Conservation (phyloP, 2,888 invertebrate species). For the Aricia artaxerxes region DNA sequence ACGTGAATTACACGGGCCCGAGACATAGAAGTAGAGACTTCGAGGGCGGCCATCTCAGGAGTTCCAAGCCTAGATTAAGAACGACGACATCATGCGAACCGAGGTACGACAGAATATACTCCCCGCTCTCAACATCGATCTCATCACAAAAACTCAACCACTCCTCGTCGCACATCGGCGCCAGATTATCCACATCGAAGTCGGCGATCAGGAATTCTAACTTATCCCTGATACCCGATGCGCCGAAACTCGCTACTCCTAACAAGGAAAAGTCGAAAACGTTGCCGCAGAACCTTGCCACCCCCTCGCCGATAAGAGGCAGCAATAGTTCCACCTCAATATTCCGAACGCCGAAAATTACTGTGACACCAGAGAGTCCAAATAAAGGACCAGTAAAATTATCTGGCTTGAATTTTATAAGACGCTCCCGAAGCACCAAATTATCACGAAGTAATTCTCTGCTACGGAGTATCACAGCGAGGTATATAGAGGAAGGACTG, state of each 20-base stretch:
- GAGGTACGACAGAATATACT: conserved; percentile 72
- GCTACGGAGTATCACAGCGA: conserved; percentile 79
- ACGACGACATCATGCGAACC: conserved; percentile 73
- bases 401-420: conserved; percentile 82
- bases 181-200: conserved; percentile 54
- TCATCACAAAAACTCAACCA: conserved; percentile 67
- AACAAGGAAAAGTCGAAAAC: conserved; percentile 82
- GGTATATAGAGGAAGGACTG: conserved; percentile 70
- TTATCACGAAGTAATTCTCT: conserved; percentile 84
- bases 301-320: conserved; percentile 70
- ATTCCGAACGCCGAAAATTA: conserved; percentile 69
- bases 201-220: conserved; percentile 69
- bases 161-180: conserved; percentile 62
- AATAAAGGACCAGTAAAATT: conserved; percentile 78
- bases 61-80: conserved; percentile 65
- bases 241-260: conserved; percentile 69
- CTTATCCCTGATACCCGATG: conserved; percentile 71
- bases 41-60: conserved; percentile 59
- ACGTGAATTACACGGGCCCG: conserved; percentile 67
- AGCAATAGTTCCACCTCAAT: conserved; percentile 73
- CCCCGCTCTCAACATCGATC: conserved; percentile 65
- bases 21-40: conserved; percentile 55
- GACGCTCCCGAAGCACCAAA: conserved; percentile 87
- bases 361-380: conserved; percentile 73
- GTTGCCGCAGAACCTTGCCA: conserved; percentile 80